phyloP scores from a whole-genome alignment of 2,797 vertebrate species.

The Lophotriccus pileatus region DNA sequence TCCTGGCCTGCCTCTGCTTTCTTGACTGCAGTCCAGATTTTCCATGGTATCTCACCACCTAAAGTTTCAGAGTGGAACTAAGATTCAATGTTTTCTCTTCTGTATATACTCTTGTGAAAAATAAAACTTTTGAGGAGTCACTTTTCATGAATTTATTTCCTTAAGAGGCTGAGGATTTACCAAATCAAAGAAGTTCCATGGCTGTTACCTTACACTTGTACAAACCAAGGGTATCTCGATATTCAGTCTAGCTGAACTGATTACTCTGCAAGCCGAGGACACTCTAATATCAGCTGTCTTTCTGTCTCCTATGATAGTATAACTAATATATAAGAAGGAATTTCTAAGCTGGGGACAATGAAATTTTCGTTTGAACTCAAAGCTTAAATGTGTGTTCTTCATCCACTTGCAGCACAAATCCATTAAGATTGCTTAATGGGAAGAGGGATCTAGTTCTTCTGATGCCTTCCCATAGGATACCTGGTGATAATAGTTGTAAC shows the following conservation, averaged over 20 bases:
- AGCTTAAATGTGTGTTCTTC: neutral
- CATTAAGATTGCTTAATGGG: neutral
- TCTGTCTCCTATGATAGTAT: neutral
- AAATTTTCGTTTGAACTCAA: neutral
- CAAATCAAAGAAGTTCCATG: neutral
- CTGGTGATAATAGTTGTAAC: neutral
- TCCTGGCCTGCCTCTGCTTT: neutral
- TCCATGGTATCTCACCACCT: neutral
- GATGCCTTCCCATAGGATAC: neutral
- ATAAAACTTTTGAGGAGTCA: neutral
- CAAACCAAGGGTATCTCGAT: neutral
- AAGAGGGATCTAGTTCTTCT: neutral
- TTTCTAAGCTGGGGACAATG: neutral
- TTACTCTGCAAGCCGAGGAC: neutral
- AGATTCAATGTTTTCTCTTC: neutral
- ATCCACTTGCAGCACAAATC: neutral
- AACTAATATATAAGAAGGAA: neutral
- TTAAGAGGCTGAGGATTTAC: neutral
- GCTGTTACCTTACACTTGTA: neutral
- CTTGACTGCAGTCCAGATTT: neutral
- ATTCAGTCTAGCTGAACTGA: neutral
- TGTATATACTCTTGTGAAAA: neutral
- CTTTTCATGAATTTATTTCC: neutral
- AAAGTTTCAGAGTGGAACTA: neutral
- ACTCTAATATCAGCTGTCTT: neutral